phyloP scores from a whole-genome alignment of 2,888 invertebrate species.

The Thumatha senex region DNA sequence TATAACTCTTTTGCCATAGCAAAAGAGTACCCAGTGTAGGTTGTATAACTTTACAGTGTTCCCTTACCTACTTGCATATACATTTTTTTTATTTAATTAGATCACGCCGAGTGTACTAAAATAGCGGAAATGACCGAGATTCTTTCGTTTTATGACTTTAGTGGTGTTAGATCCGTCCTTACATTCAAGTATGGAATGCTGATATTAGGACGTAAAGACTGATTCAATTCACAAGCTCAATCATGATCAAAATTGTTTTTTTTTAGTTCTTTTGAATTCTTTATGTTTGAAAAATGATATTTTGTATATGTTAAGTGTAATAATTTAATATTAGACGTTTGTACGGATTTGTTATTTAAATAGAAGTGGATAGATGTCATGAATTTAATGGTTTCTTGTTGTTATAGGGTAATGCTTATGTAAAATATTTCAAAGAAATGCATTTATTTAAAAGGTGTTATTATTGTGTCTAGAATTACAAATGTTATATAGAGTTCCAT shows the following conservation, averaged over 20 bases:
- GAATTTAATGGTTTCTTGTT: conserved; percentile 20
- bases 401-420: conserved; percentile 16
- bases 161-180: too few relatives aligned
- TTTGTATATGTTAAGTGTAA: conserved; percentile 31
- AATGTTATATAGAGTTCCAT: conserved; percentile 16
- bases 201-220: conserved; percentile 48
- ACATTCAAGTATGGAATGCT: conserved; percentile 6
- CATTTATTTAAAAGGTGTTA: conserved; percentile 31
- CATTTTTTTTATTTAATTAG: too few relatives aligned
- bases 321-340: conserved; percentile 25
- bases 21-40: too few relatives aligned
- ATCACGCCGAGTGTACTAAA: too few relatives aligned
- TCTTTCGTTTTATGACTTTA: too few relatives aligned
- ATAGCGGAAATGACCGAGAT: too few relatives aligned
- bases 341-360: conserved; percentile 16
- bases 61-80: too few relatives aligned
- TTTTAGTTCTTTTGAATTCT: conserved; percentile 20
- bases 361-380: conserved; percentile 18
- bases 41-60: too few relatives aligned
- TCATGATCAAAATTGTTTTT: conserved; percentile 30
- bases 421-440: conserved; percentile 23
- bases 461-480: conserved; percentile 16
- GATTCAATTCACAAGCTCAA: conserved; percentile 61
- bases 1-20: too few relatives aligned
- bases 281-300: conserved; percentile 44